Percentiles rank a stretch among this genome's conserved stretches.
Evolutionary conservation across 2,113 vertebrate species (phyloP).

Genomic region (Poeciliopsis prolifica): DNA sequence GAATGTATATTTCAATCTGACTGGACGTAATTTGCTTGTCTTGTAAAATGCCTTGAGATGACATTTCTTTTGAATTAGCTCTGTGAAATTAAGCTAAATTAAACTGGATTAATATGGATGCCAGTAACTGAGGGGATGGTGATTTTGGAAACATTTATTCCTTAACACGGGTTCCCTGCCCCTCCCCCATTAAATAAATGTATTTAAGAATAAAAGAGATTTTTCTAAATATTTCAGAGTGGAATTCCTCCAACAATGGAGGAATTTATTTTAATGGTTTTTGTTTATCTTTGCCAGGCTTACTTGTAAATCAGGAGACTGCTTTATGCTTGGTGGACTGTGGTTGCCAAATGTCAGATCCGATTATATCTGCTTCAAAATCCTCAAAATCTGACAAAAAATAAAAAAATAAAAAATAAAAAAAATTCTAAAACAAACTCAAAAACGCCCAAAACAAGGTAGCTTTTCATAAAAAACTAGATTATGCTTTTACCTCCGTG

Average conservation of each 20-base stretch:
- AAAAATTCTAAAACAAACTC: neutral
- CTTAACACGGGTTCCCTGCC: neutral
- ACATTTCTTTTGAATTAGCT: too few relatives aligned
- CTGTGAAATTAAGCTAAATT: too few relatives aligned
- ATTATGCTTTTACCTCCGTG: conserved; percentile 31
- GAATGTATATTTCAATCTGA: too few relatives aligned
- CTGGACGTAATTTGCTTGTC: too few relatives aligned
- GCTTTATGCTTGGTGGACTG: neutral
- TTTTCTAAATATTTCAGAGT: neutral
- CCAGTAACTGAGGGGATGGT: too few relatives aligned
- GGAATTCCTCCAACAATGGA: neutral
- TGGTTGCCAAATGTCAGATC: conserved; percentile 9
- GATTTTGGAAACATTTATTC: too few relatives aligned
- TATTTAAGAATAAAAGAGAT: neutral
- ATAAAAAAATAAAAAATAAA: neutral
- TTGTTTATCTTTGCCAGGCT: neutral
- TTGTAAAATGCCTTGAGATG: too few relatives aligned
- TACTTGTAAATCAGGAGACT: neutral
- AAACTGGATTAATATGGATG: too few relatives aligned
- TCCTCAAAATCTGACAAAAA: conserved; percentile 20
- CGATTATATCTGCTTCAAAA: conserved; percentile 15
- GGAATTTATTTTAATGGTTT: too few relatives aligned
- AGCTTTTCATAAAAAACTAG: conserved; percentile 14
- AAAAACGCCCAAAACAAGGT: neutral
- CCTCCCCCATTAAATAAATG: neutral